These are phyloP conservation scores for Morinoia aosen DNA, from an alignment of 2,888 invertebrate species.

Conservation along the genomic window DNA sequence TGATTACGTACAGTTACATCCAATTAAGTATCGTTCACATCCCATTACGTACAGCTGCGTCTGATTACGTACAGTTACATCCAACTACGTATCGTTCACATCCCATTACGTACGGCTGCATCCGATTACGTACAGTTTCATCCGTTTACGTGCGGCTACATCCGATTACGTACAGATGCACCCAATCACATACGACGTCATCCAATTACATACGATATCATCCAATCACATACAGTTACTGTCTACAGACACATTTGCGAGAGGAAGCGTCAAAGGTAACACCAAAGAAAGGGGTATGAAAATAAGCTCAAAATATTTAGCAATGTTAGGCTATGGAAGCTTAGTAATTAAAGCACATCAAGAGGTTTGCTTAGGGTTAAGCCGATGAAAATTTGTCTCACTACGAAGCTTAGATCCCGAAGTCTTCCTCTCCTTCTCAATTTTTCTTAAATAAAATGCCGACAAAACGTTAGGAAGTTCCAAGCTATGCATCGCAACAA, in stretches of 20 bases:
- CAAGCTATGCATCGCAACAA: slow-evolving; percentile 27
- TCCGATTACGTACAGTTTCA: too few species aligned
- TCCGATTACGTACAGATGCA: neutral
- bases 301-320: slow-evolving; percentile 37
- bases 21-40: too few species aligned
- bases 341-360: slow-evolving; percentile 45
- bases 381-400: neutral
- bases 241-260: neutral
- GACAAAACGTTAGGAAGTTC: slow-evolving; percentile 5
- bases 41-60: too few species aligned
- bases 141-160: neutral
- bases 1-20: too few species aligned
- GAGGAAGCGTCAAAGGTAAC: neutral
- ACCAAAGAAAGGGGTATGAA: slow-evolving; percentile 22
- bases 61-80: too few species aligned
- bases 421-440: neutral
- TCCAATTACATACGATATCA: neutral
- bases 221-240: neutral
- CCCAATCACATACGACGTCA: too few species aligned
- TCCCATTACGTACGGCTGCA: neutral
- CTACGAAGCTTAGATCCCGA: neutral
- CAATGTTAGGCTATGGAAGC: slow-evolving; percentile 50
- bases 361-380: slow-evolving; percentile 41
- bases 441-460: slow-evolving; percentile 9
- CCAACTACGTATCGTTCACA: neutral